Base-by-base conservation (phyloP, 2,888 invertebrate genomes). In the Tortrix viridana region DNA sequence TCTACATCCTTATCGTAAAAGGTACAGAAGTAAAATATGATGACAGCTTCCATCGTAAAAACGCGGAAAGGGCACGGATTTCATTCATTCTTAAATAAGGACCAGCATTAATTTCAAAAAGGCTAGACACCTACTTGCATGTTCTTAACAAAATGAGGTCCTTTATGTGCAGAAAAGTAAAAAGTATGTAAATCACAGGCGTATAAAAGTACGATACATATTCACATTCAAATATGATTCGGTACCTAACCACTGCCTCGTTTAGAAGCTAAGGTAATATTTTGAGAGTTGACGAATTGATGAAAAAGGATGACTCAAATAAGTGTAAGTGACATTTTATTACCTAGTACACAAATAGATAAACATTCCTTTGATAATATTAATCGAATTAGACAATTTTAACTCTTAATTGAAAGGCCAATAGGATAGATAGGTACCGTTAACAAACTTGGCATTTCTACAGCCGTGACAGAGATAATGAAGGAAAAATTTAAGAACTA, bases 91-190 rank as follows among this genome's bases (percentile, higher is more conserved):
- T 14, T 37, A 50, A 37, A 32, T 3, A 3, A 12, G 32, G 18
- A 37, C 18, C 2, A 20, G 14, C 19, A 20, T 37, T 6, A 50
- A 50, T 50, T 49, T 49, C 49, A 26, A 37, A 37, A 37, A 37
- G 37, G 19, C 14, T 37, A n/a, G n/a, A n/a, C n/a, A 3, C 20
- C 14, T 14, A 6, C 20, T 14, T 50, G 32, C 19, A 19, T 6
- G 19, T 20, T n/a, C 19, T 37, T 4, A 37, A 37, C 19, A 50
- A 50, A 20, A 50, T 32, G 19, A 19, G 41, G 1, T 37, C 7
- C 14, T 37, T 50, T 14, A 6, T 50, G 19, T 50, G 50, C 32
- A 19, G 18, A 32, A 18, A 18, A 14, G 19, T 19, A 5, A 49
- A 26, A 49, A 47, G 14, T 47, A 46, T 26, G 32, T 32, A 49